A percentile compares a stretch with the other conserved stretches of the same genome.
Evolutionary conservation across 2,797 vertebrate genomes (phyloP).

Genomic region (Malacoctenus gilli): DNA sequence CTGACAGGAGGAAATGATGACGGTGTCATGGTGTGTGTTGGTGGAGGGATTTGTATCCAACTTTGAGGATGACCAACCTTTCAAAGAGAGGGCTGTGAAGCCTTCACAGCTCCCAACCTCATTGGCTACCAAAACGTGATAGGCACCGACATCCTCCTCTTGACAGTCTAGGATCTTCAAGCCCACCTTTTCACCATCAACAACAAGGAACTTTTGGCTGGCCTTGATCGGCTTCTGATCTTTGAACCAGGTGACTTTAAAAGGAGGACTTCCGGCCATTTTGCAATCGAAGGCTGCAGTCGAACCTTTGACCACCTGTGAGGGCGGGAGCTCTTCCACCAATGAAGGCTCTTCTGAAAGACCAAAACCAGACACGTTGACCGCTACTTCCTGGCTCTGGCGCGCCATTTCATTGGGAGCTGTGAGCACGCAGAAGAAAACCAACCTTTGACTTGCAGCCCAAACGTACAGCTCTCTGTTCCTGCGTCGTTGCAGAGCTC

Average conservation of each 20-base stretch:
- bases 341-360: conserved; percentile 88
- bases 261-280: conserved; percentile 87
- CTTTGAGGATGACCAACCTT: conserved; percentile 84
- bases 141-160: conserved; percentile 85
- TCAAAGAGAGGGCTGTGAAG: conserved; percentile 82
- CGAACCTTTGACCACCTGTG: conserved; percentile 85
- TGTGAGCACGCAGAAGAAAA: conserved; percentile 40
- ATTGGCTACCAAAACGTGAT: conserved; percentile 87
- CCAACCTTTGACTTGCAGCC: conserved; percentile 93
- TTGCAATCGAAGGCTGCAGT: conserved; percentile 85
- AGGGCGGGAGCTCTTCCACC: conserved; percentile 81
- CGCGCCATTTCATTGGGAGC: too few species aligned
- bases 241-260: conserved; percentile 89
- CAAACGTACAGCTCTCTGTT: conserved; percentile 86
- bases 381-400: too few species aligned
- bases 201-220: conserved; percentile 85
- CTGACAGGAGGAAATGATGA: conserved; percentile 73
- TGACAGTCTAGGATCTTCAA: conserved; percentile 87
- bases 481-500: conserved; percentile 90
- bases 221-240: conserved; percentile 88
- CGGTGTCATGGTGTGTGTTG: conserved; percentile 17
- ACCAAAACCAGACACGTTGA: conserved; percentile 14
- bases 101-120: conserved; percentile 87
- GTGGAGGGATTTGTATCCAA: background rate
- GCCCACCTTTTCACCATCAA: conserved; percentile 78